Base-by-base conservation (phyloP, 2,113 vertebrate species). In the Hyla sarda region DNA sequence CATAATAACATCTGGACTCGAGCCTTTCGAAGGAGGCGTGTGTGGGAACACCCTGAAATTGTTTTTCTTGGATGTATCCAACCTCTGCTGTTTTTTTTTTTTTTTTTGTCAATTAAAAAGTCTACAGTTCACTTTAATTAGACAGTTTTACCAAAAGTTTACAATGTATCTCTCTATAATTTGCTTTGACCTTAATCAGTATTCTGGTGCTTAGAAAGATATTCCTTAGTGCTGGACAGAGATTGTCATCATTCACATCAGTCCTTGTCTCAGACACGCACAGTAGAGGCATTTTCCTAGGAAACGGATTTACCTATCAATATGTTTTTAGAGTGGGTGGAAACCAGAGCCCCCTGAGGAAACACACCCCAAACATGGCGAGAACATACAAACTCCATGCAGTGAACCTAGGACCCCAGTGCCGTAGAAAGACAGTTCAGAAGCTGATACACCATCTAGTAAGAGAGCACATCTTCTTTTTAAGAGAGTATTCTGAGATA, bases 41-140 rank as follows among this genome's bases (percentile, higher is more conserved):
- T 74, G 67, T 73, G 60, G 67, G 87, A 89, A 86, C 89, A 83
- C 58, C 65, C 88, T 81, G 69, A 80, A 76, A 76, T 0, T 90
- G 87, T 91, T 95, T 93, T 89, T 91, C 90, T 94, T 95, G 91
- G 92, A 91, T 76, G 75, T 41, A 67, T 90, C 60, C 21, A 73
- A 34, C 93, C 92, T 58, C 88, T 89, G 85, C 56, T 30, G 82
- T 90, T 90, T 84, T 90, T 92, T 92, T 90, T 56, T 30, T 81
- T 90, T 90, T 84, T 90, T 92, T 92, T 90, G 84, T 89, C 87
- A 73, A 90, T 92, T 88, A 89, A 87, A 88, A 89, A 88, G 82
- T 88, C 88, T 90, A 90, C 93, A 91, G 88, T 88, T 90, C 90
- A 87, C 84, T 89, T 91, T 91, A 89, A 82, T 87, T 77, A 91